Evolutionary conservation across 2,888 invertebrate species (phyloP), one percentile per base, ranked within the genome.

Genomic region (Hirtodrosophila confusa): DNA sequence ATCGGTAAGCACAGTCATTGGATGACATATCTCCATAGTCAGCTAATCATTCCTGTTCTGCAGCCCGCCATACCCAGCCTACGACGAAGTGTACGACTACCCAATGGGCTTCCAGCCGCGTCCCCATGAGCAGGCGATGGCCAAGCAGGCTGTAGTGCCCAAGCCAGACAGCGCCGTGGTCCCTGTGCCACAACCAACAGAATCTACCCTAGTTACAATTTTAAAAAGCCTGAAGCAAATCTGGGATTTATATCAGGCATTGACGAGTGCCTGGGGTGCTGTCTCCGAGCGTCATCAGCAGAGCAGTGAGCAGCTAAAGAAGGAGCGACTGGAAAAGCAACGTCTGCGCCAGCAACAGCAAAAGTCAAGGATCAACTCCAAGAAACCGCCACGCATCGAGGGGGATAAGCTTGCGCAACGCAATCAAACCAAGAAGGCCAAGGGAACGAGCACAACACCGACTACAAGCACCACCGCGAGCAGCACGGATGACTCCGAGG

Each of bases 221-320:
- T 31, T 90, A 3, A 88, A 83, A 53, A 83, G 79, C 6, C 35
- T 90, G 0, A 90, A 90, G 45, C 89, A 83, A 58, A 72, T 90
- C 51, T 90, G 90, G 89, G 90, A 90, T 67, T 71, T 91, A 0
- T 90, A 90, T 75, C 86, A 86, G 65, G 88, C 90, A 2, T 53
- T 91, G 29, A 72, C 85, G 29, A 75, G 84, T 5, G 90, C 91
- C 3, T 91, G 91, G 91, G 82, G 79, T 51, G 57, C 82, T 2
- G 76, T 90, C 1, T 75, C 86, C n/a, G 82, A 86, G 24, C 78
- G 78, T 3, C 85, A 82, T 36, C 80, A 88, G 47, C 55, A 77
- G 45, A 78, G 66, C 31, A 40, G 36, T 10, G 75, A 84, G 7
- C 63, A 77, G 49, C 63, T 72, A 11, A 82, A 80, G 44, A 69